Percentiles rank a stretch among this genome's conserved stretches.
phyloP scores from a whole-genome alignment of 1,140 invertebrate genomes.

The Rhizoglyphus robini region DNA sequence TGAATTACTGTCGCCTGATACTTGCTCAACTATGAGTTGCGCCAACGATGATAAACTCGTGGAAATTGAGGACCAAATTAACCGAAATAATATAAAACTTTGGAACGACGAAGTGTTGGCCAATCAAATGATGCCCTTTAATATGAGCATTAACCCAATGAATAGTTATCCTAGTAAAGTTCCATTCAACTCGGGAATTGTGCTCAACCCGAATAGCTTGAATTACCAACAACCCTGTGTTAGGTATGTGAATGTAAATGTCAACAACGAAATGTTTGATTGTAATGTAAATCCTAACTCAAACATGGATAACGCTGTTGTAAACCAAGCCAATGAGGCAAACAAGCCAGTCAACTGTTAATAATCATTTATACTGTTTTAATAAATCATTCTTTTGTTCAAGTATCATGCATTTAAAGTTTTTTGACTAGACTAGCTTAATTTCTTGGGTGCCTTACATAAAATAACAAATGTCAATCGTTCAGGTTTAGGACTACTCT shows the following conservation, averaged over 20 bases:
- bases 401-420: too few species aligned
- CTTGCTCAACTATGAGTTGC: slow-evolving; percentile 22
- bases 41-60: not conserved
- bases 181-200: not conserved
- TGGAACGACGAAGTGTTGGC: not conserved
- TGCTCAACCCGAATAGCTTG: not conserved
- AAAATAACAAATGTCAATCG: too few species aligned
- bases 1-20: slow-evolving; percentile 26
- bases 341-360: too few species aligned
- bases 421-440: too few species aligned
- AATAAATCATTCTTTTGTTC: too few species aligned
- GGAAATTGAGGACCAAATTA: not conserved
- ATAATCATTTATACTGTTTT: too few species aligned
- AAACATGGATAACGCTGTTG: too few species aligned
- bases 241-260: slow-evolving; percentile 7
- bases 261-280: not conserved
- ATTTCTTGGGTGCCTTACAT: too few species aligned
- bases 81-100: slow-evolving; percentile 1
- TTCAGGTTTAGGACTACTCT: too few species aligned
- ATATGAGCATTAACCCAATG: not conserved
- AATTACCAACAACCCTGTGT: not conserved
- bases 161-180: not conserved
- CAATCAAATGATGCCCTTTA: not conserved
- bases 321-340: too few species aligned
- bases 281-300: not conserved